These are phyloP conservation scores for Perca fluviatilis DNA, from an alignment of 2,113 vertebrate genomes.

Conservation along the genomic window DNA sequence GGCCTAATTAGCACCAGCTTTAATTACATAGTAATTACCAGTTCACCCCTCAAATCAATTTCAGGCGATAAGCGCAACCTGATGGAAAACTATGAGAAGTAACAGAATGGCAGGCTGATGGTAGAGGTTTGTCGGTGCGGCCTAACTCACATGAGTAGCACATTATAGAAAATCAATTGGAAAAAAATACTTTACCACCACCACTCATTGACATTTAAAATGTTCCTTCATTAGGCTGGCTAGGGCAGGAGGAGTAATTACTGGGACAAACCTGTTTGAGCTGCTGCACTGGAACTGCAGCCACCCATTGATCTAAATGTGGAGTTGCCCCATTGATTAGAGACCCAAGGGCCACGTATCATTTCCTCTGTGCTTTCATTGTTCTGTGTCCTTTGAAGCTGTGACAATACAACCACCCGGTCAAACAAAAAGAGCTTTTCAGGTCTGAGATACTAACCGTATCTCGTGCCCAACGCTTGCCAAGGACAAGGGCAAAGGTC, in stretches of 20 bases:
- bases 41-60: conserved; percentile 17
- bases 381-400: background rate
- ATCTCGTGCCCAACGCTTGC: background rate
- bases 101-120: conserved; percentile 6
- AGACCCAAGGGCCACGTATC: conserved; percentile 53
- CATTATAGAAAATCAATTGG: conserved; percentile 51
- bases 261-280: conserved; percentile 28
- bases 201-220: conserved; percentile 78
- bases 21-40: background rate
- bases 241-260: conserved; percentile 67
- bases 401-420: conserved; percentile 13
- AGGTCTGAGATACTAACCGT: background rate
- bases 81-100: conserved; percentile 7
- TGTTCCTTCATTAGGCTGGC: conserved; percentile 72
- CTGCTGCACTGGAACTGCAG: conserved; percentile 46
- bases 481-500: conserved; percentile 32
- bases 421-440: conserved; percentile 36
- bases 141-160: conserved; percentile 15
- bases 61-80: background rate
- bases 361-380: conserved; percentile 55
- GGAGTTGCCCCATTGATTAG: conserved; percentile 59
- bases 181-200: conserved; percentile 43
- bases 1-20: conserved; percentile 4
- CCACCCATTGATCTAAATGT: conserved; percentile 60
- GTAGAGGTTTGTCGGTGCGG: background rate